A percentile compares a stretch with the other conserved stretches of the same genome.
These are phyloP conservation scores for Bombus breviceps DNA, from an alignment of 1,140 invertebrate genomes.

Conservation along the genomic window DNA sequence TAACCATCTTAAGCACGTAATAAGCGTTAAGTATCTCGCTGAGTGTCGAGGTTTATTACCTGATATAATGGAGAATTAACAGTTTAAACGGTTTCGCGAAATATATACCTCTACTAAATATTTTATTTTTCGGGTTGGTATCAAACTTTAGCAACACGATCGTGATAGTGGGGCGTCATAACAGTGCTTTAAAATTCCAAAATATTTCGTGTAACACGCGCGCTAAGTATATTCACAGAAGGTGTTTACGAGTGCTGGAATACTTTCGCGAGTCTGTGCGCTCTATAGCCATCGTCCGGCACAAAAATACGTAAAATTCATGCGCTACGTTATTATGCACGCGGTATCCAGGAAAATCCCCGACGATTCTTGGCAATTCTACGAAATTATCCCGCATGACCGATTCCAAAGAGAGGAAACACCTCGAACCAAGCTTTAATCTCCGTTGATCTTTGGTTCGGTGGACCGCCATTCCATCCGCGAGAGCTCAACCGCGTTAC, in stretches of 20 bases:
- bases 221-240: no score
- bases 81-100: no score
- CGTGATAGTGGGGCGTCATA: no score
- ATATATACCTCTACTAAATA: no score
- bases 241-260: neutral
- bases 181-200: no score
- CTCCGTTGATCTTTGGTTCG: constrained; percentile 2
- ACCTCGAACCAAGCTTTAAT: neutral
- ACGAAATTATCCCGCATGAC: constrained; percentile 10
- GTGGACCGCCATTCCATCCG: constrained; percentile 2
- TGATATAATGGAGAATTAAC: no score
- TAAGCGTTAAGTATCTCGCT: neutral
- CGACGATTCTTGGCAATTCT: neutral
- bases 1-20: neutral
- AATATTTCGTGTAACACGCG: no score
- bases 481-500: constrained; percentile 7
- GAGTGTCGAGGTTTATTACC: neutral
- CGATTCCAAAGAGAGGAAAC: neutral
- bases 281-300: neutral
- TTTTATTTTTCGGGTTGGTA: no score
- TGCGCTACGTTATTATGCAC: no score
- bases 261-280: neutral
- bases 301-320: neutral
- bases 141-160: no score
- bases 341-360: neutral